These are phyloP conservation scores for Sarcophilus harrisii DNA, from an alignment of 2,797 vertebrate species.

Conservation along the genomic window DNA sequence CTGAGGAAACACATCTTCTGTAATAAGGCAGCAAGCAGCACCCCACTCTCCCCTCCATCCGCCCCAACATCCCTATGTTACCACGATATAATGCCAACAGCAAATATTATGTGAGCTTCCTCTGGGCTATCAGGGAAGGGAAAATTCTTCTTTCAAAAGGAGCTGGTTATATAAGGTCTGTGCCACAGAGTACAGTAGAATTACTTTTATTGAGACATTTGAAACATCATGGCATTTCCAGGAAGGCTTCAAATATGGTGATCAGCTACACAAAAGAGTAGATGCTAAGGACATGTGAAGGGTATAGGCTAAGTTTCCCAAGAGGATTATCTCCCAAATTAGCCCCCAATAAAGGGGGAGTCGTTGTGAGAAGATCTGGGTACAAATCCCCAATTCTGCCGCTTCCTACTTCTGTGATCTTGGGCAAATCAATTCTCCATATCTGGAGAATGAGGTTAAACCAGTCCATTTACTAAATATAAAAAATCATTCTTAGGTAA, in stretches of 20 bases:
- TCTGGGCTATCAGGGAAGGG: neutral
- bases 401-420: neutral
- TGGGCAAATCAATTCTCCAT: neutral
- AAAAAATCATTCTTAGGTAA: neutral
- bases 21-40: neutral
- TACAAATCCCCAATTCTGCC: neutral
- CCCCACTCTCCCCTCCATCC: neutral
- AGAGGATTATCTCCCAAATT: neutral
- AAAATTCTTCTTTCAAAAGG: constrained; percentile 28
- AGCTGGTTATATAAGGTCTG: constrained; percentile 58
- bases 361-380: neutral
- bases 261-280: constrained; percentile 37
- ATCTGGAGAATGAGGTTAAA: neutral
- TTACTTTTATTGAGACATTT: constrained; percentile 42
- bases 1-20: neutral
- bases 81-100: neutral
- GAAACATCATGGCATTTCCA: constrained; percentile 34
- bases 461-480: neutral
- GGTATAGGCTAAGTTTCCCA: constrained; percentile 36
- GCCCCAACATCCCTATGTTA: neutral
- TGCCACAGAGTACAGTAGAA: constrained; percentile 38
- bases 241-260: constrained; percentile 54
- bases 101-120: neutral
- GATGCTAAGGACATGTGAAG: constrained; percentile 15
- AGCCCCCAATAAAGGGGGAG: neutral